These are phyloP conservation scores for Yoshiicerus persimilis DNA, from an alignment of 1,140 invertebrate genomes.

Conservation along the genomic window DNA sequence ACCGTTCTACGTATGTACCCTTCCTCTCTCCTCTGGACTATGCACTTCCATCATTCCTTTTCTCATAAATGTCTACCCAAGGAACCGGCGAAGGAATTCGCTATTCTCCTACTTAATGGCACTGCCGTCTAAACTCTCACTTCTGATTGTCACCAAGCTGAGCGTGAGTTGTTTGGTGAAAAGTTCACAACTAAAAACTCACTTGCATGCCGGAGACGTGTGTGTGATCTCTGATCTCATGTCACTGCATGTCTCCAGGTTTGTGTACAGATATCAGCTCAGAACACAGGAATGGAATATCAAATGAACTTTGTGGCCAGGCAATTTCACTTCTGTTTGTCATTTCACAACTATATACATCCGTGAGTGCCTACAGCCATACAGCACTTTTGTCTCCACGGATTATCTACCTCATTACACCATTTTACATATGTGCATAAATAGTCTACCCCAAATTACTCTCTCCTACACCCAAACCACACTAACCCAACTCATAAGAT, in stretches of 20 bases:
- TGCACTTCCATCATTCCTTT: not conserved
- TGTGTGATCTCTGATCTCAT: too few relatives aligned
- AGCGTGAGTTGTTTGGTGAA: not conserved
- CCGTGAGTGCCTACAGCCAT: not conserved
- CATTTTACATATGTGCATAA: not conserved
- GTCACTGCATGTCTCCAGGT: not conserved
- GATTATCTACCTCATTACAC: not conserved
- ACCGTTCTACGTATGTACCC: not conserved
- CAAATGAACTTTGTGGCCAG: not conserved
- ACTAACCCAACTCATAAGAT: not conserved
- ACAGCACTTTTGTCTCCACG: not conserved
- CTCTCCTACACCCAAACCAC: not conserved
- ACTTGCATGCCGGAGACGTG: not conserved
- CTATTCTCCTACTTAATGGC: not conserved
- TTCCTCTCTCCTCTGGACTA: too few relatives aligned
- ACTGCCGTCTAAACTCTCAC: not conserved
- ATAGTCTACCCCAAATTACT: not conserved
- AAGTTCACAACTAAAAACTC: not conserved
- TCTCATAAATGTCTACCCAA: not conserved
- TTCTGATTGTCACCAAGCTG: not conserved
- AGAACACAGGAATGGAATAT: not conserved
- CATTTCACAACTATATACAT: not conserved
- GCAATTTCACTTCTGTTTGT: not conserved
- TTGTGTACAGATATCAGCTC: not conserved
- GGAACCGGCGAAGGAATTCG: not conserved